Base-by-base conservation (phyloP, 2,797 vertebrate genomes). In the Distichodus sexfasciatus region DNA sequence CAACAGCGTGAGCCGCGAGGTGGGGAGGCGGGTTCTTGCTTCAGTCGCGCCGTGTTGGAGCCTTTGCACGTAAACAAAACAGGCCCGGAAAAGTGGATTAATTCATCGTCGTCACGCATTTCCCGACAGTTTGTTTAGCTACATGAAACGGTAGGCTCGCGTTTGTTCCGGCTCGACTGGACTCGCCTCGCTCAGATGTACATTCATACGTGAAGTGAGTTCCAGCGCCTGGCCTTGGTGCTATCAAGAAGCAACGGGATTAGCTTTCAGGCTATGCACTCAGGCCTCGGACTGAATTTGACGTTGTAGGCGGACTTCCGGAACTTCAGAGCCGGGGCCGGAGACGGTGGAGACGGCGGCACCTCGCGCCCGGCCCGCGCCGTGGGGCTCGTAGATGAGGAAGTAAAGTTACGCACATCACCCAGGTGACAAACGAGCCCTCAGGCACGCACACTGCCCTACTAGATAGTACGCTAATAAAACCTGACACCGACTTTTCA, bases 381-480 rank as follows among this genome's bases (percentile, higher is more conserved):
- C 85, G 78, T 85, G 84, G 87, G 87, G 83, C 87, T 87, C 83
- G 85, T 87, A 88, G 86, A 89, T 86, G 88, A 89, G 81, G 80
- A 78, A 81, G 80, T 87, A 75, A 86, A 55, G 3, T 17, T 6
- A 59, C 3, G 38, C 0, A 57, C 69, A 12, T 73, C 65, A 66
- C 79, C 84, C 86, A 89, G 90, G 90, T 90, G 44, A 69, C 7
- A 1, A 2, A 3, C 3, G 3, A n/a, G n/a, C n/a, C n/a, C n/a
- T n/a, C n/a, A n/a, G n/a, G n/a, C n/a, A n/a, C n/a, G n/a, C n/a
- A n/a, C n/a, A n/a, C n/a, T n/a, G n/a, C n/a, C n/a, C n/a, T n/a
- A n/a, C n/a, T n/a, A n/a, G n/a, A n/a, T n/a, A n/a, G n/a, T n/a
- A n/a, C n/a, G n/a, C n/a, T n/a, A n/a, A n/a, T n/a, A n/a, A n/a